A percentile compares a stretch with the other conserved stretches of the same genome.
These are phyloP conservation scores for Thamnophis sirtalis DNA, from an alignment of 2,113 vertebrate genomes.

Conservation along the genomic window DNA sequence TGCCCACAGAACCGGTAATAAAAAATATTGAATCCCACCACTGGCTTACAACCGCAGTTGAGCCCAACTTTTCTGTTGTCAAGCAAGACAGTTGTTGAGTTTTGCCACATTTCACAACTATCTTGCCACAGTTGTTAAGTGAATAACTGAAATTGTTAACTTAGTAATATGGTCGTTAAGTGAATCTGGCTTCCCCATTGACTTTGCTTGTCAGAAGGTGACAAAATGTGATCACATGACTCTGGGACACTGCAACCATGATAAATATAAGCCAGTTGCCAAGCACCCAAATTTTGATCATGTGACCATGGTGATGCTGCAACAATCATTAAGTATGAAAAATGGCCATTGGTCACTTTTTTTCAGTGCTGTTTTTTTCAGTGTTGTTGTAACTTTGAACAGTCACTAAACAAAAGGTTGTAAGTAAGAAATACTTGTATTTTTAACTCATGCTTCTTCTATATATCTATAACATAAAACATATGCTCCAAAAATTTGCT, in stretches of 20 bases:
- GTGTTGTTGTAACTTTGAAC: neutral
- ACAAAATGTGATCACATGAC: neutral
- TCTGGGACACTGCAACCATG: neutral
- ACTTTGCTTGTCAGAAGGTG: neutral
- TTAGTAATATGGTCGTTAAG: neutral
- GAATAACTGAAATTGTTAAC: neutral
- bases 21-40: too few species aligned
- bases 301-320: neutral
- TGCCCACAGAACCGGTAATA: too few species aligned
- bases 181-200: neutral
- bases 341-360: neutral
- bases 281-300: neutral
- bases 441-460: neutral
- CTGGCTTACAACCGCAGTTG: neutral
- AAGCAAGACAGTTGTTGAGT: neutral
- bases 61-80: neutral
- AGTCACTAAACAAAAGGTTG: neutral
- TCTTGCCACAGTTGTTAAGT: neutral
- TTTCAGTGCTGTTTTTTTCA: neutral
- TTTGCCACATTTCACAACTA: neutral
- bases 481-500: neutral
- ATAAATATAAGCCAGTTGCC: neutral
- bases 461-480: neutral
- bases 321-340: neutral
- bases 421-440: neutral